These are phyloP conservation scores for Pheosia gnoma DNA, from an alignment of 2,888 invertebrate species.

Conservation along the genomic window DNA sequence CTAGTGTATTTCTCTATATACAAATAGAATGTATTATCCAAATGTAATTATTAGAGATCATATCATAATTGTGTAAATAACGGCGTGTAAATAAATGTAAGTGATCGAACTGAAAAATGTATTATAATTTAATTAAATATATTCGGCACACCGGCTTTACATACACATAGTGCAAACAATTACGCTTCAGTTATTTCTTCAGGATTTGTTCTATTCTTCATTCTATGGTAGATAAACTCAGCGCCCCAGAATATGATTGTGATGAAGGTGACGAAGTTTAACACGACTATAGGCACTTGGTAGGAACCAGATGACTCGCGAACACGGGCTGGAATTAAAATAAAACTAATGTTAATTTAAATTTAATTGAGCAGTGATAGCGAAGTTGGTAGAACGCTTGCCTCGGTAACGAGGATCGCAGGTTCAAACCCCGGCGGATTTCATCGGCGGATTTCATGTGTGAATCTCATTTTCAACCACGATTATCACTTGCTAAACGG, in stretches of 20 bases:
- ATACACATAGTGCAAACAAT: conserved; percentile 3
- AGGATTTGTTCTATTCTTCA: conserved; percentile 52
- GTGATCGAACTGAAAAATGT: neutral
- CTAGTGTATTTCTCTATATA: neutral
- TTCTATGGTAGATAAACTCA: conserved; percentile 74
- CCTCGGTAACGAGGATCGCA: too few species aligned
- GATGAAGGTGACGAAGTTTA: conserved; percentile 84
- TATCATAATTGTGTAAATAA: conserved; percentile 30
- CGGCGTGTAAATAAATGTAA: conserved; percentile 43
- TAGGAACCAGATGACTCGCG: conserved; percentile 86
- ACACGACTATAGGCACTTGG: conserved; percentile 82
- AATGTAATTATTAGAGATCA: conserved; percentile 21
- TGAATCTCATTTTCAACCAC: too few species aligned
- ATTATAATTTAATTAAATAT: neutral
- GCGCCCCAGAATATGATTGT: conserved; percentile 85
- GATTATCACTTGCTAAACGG: too few species aligned
- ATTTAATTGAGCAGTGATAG: neutral
- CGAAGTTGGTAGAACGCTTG: too few species aligned
- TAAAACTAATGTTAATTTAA: neutral
- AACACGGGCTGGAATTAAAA: conserved; percentile 81
- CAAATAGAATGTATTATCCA: conserved; percentile 17
- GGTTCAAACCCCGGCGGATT: too few species aligned
- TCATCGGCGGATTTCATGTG: too few species aligned
- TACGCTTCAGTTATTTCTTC: conserved; percentile 22
- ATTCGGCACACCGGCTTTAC: neutral